Evolutionary conservation across 1,140 invertebrate species (phyloP).

Genomic region (Papilio glaucus): DNA sequence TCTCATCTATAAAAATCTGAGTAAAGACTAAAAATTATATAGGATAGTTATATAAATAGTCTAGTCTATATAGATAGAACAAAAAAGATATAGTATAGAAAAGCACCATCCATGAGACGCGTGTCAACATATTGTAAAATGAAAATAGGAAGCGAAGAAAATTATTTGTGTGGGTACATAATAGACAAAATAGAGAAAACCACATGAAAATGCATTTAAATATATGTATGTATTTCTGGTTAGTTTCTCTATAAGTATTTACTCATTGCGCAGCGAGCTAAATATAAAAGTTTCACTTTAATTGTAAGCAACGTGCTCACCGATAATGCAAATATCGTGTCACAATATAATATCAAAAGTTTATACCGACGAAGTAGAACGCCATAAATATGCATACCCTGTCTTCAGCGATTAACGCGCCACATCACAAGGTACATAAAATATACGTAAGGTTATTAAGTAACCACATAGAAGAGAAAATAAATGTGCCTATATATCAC

Average conservation of each 20-base stretch:
- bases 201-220: not conserved
- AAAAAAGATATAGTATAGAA: too few relatives aligned
- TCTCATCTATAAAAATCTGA: too few relatives aligned
- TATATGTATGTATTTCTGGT: not conserved
- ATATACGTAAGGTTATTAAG: constrained; percentile 4
- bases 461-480: not conserved
- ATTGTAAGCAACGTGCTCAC: constrained; percentile 9
- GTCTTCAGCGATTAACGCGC: constrained; percentile 39
- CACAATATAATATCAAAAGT: constrained; percentile 39
- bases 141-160: too few relatives aligned
- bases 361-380: constrained; percentile 39
- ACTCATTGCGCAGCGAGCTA: not conserved
- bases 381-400: constrained; percentile 39
- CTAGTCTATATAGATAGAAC: too few relatives aligned
- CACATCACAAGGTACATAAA: constrained; percentile 28
- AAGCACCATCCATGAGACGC: too few relatives aligned
- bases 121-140: too few relatives aligned
- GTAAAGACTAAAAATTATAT: too few relatives aligned
- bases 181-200: too few relatives aligned
- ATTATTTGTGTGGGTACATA: too few relatives aligned
- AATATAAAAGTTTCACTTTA: constrained; percentile 16
- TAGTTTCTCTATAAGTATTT: constrained; percentile 8
- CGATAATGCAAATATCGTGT: constrained; percentile 30
- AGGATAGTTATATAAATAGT: too few relatives aligned
- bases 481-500: not conserved